These are phyloP conservation scores for Ceyx melanurus DNA, from an alignment of 2,113 vertebrate genomes.

Conservation along the genomic window DNA sequence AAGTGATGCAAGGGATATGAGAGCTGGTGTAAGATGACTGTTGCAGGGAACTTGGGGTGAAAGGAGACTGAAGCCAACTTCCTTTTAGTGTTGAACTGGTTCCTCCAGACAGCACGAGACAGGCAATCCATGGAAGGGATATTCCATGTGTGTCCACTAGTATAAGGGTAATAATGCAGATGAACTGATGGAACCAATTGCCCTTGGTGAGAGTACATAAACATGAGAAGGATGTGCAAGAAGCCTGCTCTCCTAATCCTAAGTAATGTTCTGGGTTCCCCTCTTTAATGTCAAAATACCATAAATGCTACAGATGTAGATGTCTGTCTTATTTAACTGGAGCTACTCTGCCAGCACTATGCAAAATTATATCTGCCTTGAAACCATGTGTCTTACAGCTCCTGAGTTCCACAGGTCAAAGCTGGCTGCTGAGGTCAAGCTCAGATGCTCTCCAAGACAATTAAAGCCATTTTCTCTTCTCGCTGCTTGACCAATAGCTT, in stretches of 20 bases:
- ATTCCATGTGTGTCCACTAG: background rate
- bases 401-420: background rate
- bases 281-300: background rate
- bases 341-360: background rate
- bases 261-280: background rate
- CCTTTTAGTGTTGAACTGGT: background rate
- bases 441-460: background rate
- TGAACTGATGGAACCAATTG: background rate
- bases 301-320: constrained; percentile 5
- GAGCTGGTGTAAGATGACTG: background rate
- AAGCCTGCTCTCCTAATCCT: background rate
- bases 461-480: background rate
- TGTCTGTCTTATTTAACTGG: constrained; percentile 18
- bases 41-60: background rate
- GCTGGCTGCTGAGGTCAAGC: background rate
- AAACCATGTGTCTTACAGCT: constrained; percentile 7
- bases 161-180: background rate
- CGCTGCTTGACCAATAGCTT: background rate
- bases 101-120: background rate
- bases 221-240: background rate
- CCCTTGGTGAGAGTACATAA: background rate
- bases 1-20: fast-evolving
- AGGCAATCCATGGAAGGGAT: background rate
- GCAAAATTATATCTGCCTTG: background rate
- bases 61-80: background rate